Base-by-base conservation (phyloP, 2,113 vertebrate genomes). In the Edolisoma coerulescens region DNA sequence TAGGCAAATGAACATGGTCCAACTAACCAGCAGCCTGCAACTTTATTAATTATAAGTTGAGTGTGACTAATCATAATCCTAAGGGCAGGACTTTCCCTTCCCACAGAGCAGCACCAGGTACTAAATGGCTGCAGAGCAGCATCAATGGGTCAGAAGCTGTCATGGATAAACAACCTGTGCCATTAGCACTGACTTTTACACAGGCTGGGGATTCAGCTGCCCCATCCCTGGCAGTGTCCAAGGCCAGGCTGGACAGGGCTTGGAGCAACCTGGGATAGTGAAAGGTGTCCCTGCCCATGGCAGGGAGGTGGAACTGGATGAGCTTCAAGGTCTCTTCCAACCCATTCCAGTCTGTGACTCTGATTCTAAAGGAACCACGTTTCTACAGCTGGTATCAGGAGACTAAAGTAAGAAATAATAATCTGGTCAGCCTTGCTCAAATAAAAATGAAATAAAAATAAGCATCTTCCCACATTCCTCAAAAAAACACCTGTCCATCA, bases 401-500 rank as follows among this genome's bases (percentile, higher is more conserved):
- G 10, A 21, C 5, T 61, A 45, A 53, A 69, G 6, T 9, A 56
- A 47, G 21, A 56, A 84, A 56, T 9, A 37, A 47, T 6, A 6
- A 56, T 4, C 50, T 35, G 33, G 27, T 59, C 57, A 54, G 50
- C 10, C 10, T 13, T 33, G 39, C 26, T 69, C 35, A 61, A 70
- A 77, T 47, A 17, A 68, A 47, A 68, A 45, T 15, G 2, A 44
- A 56, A 42, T 32, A 3, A 33, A 33, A 65, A 47, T 28, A 8
- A 8, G 56, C 24, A 21, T 15, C 49, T 42, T 53, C 7, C 21
- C 23, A 39, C 17, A 2, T 41, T 56, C 24, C 28, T 11, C 16
- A 5, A 6, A 22, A 67, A n/a, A n/a, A 27, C 5, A 7, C 18
- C 30, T 0, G 3, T 15, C 20, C 33, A 47, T 12, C 15, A 6